Percentiles rank a stretch among this genome's conserved stretches.
Evolutionary conservation across 2,113 vertebrate species (phyloP).

Genomic region (Galeopterus variegatus): DNA sequence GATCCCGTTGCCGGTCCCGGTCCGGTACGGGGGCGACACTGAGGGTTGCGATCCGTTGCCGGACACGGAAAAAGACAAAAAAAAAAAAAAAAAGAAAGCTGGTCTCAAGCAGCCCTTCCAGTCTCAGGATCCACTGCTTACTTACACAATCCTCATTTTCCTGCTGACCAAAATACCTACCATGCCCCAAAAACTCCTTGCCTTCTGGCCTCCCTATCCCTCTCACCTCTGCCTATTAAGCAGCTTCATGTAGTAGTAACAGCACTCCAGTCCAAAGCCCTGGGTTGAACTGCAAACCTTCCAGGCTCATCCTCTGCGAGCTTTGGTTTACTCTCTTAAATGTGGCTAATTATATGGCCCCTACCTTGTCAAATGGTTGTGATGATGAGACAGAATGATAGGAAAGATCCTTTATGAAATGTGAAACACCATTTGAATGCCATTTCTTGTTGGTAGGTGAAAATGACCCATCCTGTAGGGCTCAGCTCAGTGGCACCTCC

Average conservation of each 20-base stretch:
- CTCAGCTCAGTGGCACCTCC: background rate
- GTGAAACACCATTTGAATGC: background rate
- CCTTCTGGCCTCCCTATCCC: conserved; percentile 9
- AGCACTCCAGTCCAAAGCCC: background rate
- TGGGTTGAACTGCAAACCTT: background rate
- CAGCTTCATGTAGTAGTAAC: background rate
- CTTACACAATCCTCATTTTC: conserved; percentile 50
- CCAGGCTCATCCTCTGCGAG: background rate
- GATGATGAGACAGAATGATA: background rate
- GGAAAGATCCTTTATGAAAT: conserved; percentile 39
- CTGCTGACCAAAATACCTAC: conserved; percentile 12
- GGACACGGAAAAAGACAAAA: no score
- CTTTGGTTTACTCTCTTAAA: conserved; percentile 51
- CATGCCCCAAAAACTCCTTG: background rate
- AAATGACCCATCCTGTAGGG: background rate
- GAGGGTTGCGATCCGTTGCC: no score
- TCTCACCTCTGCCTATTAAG: conserved; percentile 24
- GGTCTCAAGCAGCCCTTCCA: background rate
- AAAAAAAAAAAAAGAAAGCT: no score
- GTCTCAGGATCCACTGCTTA: background rate
- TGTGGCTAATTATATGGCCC: background rate
- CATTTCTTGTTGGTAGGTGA: conserved; percentile 8
- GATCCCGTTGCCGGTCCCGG: no score
- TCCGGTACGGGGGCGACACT: no score
- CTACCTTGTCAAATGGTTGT: background rate